Conservation (phyloP, 2,797 vertebrate species). For the Todus mexicanus region DNA sequence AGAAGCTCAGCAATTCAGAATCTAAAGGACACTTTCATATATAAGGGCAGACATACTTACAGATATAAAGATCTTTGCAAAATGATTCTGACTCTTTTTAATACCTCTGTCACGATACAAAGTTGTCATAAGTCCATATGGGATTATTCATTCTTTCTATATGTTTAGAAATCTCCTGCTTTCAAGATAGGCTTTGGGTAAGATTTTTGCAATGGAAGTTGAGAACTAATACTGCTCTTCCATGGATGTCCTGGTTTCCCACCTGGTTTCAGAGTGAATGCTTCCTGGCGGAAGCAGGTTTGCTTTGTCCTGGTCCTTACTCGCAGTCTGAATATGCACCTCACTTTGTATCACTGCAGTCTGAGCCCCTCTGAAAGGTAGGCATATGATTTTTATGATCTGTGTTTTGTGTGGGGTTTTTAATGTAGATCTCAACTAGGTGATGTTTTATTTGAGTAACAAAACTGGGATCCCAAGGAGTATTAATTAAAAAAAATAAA, state of each 20-base stretch:
- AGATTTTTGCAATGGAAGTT: background rate
- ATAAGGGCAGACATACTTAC: background rate
- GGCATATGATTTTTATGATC: background rate
- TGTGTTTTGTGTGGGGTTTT: background rate
- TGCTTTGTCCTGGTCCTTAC: background rate
- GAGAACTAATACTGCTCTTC: background rate
- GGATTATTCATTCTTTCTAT: background rate
- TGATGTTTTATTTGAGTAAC: background rate
- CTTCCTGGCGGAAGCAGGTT: background rate
- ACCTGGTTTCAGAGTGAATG: background rate
- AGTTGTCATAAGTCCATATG: background rate
- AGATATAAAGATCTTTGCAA: background rate
- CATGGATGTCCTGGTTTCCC: background rate
- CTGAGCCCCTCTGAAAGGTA: background rate
- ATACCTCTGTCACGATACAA: background rate
- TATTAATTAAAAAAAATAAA: background rate
- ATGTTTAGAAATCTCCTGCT: background rate
- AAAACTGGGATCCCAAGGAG: background rate
- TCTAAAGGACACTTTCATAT: background rate
- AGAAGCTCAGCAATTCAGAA: background rate
- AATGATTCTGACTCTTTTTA: background rate
- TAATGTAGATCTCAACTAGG: background rate
- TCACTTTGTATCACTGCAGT: background rate
- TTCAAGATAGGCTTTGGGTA: background rate
- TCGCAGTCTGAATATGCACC: background rate